These are phyloP conservation scores for Novumbra hubbsi DNA, from an alignment of 2,797 vertebrate genomes.

Conservation along the genomic window DNA sequence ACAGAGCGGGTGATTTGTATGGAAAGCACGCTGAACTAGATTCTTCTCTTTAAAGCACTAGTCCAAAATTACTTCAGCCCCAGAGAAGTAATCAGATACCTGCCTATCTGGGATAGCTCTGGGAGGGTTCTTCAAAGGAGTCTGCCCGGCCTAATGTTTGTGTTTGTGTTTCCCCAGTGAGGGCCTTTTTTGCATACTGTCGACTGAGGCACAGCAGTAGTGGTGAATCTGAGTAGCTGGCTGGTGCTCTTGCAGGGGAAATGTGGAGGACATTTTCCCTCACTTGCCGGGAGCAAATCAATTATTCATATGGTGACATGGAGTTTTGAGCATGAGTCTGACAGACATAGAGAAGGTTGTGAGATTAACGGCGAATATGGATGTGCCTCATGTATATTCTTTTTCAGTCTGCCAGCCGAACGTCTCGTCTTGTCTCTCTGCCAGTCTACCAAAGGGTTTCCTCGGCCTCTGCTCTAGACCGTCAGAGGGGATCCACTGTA, in stretches of 20 bases:
- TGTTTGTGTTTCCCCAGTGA: conserved; percentile 28
- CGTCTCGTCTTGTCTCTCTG: conserved; percentile 21
- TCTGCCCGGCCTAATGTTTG: conserved; percentile 20
- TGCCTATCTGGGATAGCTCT: conserved; percentile 6
- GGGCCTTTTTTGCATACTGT: neutral
- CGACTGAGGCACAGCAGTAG: neutral
- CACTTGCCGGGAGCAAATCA: conserved; percentile 48
- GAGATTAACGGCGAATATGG: conserved; percentile 56
- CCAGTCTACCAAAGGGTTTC: conserved; percentile 15
- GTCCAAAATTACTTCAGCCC: neutral
- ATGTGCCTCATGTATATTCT: conserved; percentile 56
- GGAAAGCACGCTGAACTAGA: neutral
- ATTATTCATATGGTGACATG: conserved; percentile 67
- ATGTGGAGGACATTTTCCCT: conserved; percentile 47
- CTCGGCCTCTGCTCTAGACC: conserved; percentile 3
- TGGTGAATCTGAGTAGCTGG: conserved; percentile 14
- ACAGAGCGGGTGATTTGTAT: neutral
- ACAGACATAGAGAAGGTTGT: conserved; percentile 52
- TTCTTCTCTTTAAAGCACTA: neutral
- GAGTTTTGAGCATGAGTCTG: conserved; percentile 55
- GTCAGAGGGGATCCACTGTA: neutral
- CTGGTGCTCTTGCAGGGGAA: conserved; percentile 21
- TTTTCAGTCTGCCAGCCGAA: conserved; percentile 24
- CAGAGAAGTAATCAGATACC: conserved; percentile 2
- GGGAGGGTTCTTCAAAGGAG: conserved; percentile 16